Percentiles rank a stretch among this genome's conserved stretches.
Evolutionary conservation across 2,888 invertebrate species (phyloP).

Genomic region (Strigamia maritima): DNA sequence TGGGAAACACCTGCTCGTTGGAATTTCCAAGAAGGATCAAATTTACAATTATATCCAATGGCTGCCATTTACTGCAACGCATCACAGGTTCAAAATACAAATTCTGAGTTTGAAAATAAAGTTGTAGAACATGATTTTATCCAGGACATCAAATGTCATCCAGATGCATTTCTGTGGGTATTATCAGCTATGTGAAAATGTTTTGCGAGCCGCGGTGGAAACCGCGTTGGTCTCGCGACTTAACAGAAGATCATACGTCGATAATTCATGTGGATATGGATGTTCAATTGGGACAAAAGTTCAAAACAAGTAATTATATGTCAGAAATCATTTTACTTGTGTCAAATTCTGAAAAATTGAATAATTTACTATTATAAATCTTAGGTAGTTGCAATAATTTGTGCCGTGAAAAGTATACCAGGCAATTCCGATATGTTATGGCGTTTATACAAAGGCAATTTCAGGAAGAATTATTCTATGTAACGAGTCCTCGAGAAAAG

Average conservation of each 20-base stretch:
- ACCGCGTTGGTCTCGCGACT: background rate
- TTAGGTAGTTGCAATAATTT: background rate
- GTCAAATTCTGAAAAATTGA: background rate
- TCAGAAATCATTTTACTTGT: background rate
- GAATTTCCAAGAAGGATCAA: background rate
- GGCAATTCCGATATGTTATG: background rate
- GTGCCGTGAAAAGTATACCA: background rate
- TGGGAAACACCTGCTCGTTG: background rate
- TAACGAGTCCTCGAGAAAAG: background rate
- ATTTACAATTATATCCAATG: background rate
- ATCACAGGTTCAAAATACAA: background rate
- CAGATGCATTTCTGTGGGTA: background rate
- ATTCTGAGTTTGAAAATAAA: no score
- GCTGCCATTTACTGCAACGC: background rate
- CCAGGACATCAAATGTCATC: background rate
- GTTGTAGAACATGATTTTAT: no score
- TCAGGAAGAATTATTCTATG: background rate
- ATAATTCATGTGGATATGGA: background rate
- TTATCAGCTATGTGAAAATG: background rate
- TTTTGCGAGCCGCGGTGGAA: background rate
- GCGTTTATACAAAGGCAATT: background rate
- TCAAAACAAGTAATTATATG: background rate
- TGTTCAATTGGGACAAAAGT: background rate
- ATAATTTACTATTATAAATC: background rate
- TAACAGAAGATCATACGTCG: background rate